Evolutionary conservation across 2,888 invertebrate species (phyloP).

Genomic region (Amphipoea oculea): DNA sequence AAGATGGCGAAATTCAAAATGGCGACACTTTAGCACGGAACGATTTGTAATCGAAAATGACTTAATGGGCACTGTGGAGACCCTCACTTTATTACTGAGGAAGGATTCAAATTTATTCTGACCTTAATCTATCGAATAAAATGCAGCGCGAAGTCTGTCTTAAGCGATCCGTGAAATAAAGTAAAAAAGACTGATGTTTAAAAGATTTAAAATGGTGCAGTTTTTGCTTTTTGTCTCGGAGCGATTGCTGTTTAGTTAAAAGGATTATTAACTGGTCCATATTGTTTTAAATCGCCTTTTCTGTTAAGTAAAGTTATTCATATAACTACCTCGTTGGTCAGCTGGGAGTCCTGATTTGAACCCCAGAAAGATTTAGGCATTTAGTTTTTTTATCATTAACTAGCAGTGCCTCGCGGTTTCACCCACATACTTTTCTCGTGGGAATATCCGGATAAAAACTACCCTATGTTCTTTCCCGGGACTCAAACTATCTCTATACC

Average conservation of each 20-base stretch:
- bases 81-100: conserved; percentile 35
- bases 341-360: background rate
- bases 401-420: too few species aligned
- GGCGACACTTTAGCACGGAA: conserved; percentile 18
- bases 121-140: conserved; percentile 57
- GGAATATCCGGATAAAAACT: too few species aligned
- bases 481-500: too few species aligned
- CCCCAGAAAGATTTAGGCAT: background rate
- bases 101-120: conserved; percentile 61
- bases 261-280: conserved; percentile 18
- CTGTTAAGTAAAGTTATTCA: background rate
- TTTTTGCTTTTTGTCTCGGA: conserved; percentile 1
- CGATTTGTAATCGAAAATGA: conserved; percentile 49
- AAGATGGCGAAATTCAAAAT: conserved; percentile 38
- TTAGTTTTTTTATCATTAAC: background rate
- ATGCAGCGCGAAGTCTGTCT: conserved; percentile 39
- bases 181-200: conserved; percentile 24
- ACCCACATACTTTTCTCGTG: too few species aligned
- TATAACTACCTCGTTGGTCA: background rate
- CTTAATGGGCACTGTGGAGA: conserved; percentile 46
- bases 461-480: too few species aligned
- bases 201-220: conserved; percentile 18
- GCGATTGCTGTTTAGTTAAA: conserved; percentile 3
- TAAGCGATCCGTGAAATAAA: conserved; percentile 26
- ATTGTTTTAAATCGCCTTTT: background rate